Base-by-base conservation (phyloP, 2,888 invertebrate genomes). In the Mongoloraphidia duomilia region DNA sequence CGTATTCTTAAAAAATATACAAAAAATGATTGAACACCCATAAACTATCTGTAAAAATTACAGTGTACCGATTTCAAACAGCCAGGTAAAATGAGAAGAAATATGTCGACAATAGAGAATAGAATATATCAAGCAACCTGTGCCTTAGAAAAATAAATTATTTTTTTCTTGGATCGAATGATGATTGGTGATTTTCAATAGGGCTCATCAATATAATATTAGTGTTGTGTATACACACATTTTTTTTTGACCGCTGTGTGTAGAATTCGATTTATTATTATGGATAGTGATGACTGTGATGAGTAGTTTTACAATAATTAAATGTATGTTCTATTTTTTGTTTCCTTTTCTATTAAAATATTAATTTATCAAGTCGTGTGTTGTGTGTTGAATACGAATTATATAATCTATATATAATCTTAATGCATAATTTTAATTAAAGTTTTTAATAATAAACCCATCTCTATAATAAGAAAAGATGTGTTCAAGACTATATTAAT, bases 151-250 rank as follows among this genome's bases (percentile, higher is more conserved):
- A 42, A 26, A 43, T 33, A 47, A 47, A 47, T 41, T 41, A 46
- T 38, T 46, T 46, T 38, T 46, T 44, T 46, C 38, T 42, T 14
- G 37, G 38, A 46, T 46, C 36, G 36, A 46, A 46, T 46, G 46
- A 46, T 46, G 46, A 46, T 46, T 46, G 38, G 46, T 46, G 46
- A 46, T 46, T 46, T 46, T 46, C 36, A 37, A 46, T 46, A 46
- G 34, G 34, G 44, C 13, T 34, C 44, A 34, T 44, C 44, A 44
- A 44, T 44, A 44, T 13, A 44, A n/a, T 34, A n/a, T 41, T 6
- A 26, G 26, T 26, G 26, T 26, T 26, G 26, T 26, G 6, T 26
- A 26, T 36, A 35, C 17, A 33, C 34, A 33, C 45, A 38, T 5
- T 2, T 39, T 42, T 49, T 38, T 33, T 34, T 12, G 12, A 43